Evolutionary conservation across 2,113 vertebrate genomes (phyloP).

Genomic region (Acanthochromis polyacanthus): DNA sequence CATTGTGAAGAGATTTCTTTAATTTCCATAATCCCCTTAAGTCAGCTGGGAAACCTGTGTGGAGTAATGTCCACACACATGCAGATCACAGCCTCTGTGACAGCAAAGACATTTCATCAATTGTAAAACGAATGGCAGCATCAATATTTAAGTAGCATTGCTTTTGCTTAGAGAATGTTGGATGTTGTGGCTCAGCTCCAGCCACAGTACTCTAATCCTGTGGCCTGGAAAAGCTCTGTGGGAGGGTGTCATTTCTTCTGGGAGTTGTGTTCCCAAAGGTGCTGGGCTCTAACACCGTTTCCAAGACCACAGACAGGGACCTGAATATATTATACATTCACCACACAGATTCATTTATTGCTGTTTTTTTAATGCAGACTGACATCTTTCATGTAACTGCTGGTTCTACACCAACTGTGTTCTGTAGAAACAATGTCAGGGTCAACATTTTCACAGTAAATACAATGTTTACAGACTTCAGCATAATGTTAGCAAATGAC

Average conservation of each 20-base stretch:
- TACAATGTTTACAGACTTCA: neutral
- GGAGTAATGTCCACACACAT: conserved; percentile 2
- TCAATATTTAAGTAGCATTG: too few species aligned
- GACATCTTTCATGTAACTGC: too few species aligned
- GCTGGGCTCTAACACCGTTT: neutral
- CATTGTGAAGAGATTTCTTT: neutral
- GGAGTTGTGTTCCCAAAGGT: neutral
- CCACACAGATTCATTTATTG: neutral
- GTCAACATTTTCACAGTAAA: neutral
- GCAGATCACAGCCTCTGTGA: conserved; percentile 2
- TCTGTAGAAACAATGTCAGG: neutral
- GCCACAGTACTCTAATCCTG: neutral
- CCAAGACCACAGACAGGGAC: neutral
- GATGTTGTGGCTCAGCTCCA: neutral
- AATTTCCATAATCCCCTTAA: neutral
- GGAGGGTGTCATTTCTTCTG: neutral
- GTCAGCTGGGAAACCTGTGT: neutral
- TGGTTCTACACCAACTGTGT: too few species aligned
- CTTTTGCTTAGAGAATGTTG: too few species aligned
- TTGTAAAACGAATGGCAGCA: too few species aligned
- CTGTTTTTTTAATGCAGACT: neutral
- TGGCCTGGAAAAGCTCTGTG: neutral
- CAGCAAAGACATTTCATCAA: too few species aligned
- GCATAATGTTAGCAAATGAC: neutral
- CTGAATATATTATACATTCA: neutral